Conservation (phyloP, 2,888 invertebrate genomes). For the Dorcus parallelipipedus region DNA sequence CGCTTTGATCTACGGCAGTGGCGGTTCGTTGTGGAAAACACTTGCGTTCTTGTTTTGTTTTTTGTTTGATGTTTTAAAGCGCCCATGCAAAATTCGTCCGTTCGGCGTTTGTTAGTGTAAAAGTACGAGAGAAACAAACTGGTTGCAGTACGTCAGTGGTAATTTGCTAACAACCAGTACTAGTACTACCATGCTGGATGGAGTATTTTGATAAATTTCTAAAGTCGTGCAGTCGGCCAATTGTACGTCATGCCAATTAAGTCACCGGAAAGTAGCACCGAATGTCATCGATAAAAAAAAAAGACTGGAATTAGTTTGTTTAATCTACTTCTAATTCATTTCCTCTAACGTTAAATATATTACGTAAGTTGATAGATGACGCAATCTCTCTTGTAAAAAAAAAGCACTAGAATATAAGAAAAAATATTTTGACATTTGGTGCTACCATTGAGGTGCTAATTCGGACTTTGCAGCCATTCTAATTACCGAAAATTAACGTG, state of each 20-base stretch:
- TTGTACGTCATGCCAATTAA: constrained; percentile 19
- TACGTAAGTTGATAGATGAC: too few relatives aligned
- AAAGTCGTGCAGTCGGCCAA: constrained; percentile 30
- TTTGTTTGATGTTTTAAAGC: too few relatives aligned
- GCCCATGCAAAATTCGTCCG: too few relatives aligned
- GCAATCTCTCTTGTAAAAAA: not conserved
- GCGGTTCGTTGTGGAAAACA: too few relatives aligned
- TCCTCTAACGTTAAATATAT: too few relatives aligned
- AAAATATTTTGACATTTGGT: not conserved
- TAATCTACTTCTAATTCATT: not conserved
- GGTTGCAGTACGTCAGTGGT: constrained; percentile 33
- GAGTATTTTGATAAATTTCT: constrained; percentile 18
- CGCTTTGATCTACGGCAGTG: too few relatives aligned
- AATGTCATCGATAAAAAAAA: constrained; percentile 4
- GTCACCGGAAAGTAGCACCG: constrained; percentile 11
- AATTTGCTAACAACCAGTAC: constrained; percentile 24
- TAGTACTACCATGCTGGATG: constrained; percentile 26
- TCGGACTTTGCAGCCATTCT: not conserved
- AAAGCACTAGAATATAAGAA: not conserved
- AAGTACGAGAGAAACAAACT: constrained; percentile 1
- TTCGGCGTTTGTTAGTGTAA: too few relatives aligned
- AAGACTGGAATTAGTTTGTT: not conserved
- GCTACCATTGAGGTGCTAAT: constrained; percentile 3
- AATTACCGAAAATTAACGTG: too few relatives aligned
- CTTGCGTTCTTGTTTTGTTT: too few relatives aligned